These are phyloP conservation scores for Dryoscopus gambensis DNA, from an alignment of 2,113 vertebrate species.

Conservation along the genomic window DNA sequence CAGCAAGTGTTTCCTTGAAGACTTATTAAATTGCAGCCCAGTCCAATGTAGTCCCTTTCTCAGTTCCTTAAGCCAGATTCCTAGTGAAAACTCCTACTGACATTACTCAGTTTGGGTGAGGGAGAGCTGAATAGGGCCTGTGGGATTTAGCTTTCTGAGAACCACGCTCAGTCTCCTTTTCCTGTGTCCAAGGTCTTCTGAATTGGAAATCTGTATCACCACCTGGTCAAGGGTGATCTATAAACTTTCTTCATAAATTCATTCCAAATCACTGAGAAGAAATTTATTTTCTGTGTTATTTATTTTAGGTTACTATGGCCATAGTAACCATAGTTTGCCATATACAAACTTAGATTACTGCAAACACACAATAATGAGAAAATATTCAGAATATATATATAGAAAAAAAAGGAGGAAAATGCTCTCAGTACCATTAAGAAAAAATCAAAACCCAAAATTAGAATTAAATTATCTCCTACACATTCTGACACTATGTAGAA, in stretches of 20 bases:
- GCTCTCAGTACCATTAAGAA: neutral
- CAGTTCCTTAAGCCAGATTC: neutral
- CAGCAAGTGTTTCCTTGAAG: neutral
- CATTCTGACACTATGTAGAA: neutral
- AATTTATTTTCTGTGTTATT: neutral
- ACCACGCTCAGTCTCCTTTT: neutral
- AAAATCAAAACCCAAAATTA: neutral
- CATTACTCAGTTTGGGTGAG: neutral
- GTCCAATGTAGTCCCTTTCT: neutral
- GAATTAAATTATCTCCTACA: neutral
- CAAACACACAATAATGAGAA: neutral
- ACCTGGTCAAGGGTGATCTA: neutral
- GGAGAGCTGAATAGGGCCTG: neutral
- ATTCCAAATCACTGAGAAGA: neutral
- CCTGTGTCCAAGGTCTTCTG: neutral
- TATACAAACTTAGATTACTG: neutral
- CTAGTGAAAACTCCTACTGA: neutral
- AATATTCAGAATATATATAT: neutral
- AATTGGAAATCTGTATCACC: neutral
- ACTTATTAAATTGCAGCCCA: neutral
- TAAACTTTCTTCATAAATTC: neutral
- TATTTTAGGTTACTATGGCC: constrained; percentile 8
- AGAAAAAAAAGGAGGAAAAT: neutral
- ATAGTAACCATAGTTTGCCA: no score
- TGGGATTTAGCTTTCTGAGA: constrained; percentile 1